These are phyloP conservation scores for Anguilla obscura DNA, from an alignment of 2,797 vertebrate genomes.

Conservation along the genomic window DNA sequence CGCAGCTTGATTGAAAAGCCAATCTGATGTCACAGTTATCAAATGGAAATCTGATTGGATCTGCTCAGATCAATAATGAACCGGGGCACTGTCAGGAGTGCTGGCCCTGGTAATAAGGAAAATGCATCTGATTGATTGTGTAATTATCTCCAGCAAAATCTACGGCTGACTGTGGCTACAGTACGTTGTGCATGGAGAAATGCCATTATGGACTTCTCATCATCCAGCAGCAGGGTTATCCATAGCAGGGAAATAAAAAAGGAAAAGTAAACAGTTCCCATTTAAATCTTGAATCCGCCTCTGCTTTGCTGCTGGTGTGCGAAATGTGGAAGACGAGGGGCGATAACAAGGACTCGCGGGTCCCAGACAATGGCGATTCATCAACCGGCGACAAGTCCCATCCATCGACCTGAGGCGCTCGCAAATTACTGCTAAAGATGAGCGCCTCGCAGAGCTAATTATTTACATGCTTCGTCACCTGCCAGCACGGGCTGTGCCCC, in stretches of 20 bases:
- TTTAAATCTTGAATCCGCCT: neutral
- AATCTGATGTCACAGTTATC: conserved; percentile 9
- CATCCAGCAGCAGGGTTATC: neutral
- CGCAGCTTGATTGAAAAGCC: neutral
- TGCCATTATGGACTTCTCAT: neutral
- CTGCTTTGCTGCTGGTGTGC: neutral
- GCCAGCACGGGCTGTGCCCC: neutral
- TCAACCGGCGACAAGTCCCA: neutral
- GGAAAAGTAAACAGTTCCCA: neutral
- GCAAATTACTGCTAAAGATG: conserved; percentile 4
- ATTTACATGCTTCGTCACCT: conserved; percentile 27
- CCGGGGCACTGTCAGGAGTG: neutral
- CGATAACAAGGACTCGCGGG: neutral
- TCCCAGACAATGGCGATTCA: conserved; percentile 2
- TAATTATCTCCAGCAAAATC: neutral
- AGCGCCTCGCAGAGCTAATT: conserved; percentile 16
- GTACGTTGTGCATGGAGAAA: neutral
- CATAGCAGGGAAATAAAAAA: neutral
- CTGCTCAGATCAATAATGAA: conserved; percentile 10
- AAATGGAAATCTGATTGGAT: neutral
- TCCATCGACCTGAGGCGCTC: neutral
- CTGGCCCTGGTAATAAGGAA: neutral
- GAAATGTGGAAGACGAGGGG: neutral
- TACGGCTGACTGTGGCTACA: neutral
- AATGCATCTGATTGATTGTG: neutral